A percentile compares a stretch with the other conserved stretches of the same genome.
These are phyloP conservation scores for Lonchura striata DNA, from an alignment of 2,113 vertebrate genomes.

Conservation along the genomic window DNA sequence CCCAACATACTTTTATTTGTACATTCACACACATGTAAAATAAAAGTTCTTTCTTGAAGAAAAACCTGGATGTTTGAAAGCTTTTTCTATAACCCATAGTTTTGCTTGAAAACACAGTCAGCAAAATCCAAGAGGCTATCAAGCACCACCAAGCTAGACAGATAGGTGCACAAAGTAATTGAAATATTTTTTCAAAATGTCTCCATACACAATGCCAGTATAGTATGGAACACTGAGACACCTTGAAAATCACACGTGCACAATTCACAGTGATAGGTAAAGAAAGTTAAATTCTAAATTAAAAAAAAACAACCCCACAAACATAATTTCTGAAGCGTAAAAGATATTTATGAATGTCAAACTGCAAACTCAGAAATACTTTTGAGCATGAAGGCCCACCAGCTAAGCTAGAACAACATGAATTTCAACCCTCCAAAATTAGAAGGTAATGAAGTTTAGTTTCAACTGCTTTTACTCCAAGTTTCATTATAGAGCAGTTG, in stretches of 20 bases:
- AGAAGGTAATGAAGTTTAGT: background rate
- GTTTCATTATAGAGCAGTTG: background rate
- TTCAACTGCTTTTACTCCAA: background rate
- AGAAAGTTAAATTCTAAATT: background rate
- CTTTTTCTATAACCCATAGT: background rate
- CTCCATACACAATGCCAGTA: fast-evolving
- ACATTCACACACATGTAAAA: fast-evolving
- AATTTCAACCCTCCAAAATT: background rate
- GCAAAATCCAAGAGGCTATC: background rate
- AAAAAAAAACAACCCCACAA: background rate
- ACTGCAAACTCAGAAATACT: background rate
- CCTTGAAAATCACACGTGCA: background rate
- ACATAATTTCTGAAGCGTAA: background rate
- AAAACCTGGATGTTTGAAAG: background rate
- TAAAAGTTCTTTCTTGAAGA: background rate
- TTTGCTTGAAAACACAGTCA: background rate
- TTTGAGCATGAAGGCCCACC: background rate
- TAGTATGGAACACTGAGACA: background rate
- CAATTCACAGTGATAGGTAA: background rate
- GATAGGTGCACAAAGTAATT: background rate
- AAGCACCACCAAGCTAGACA: background rate
- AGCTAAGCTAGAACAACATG: background rate
- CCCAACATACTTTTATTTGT: background rate
- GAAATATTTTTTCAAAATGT: background rate
- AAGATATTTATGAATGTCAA: background rate